Evolutionary conservation across 2,113 vertebrate genomes (phyloP).

Genomic region (Pavo muticus): DNA sequence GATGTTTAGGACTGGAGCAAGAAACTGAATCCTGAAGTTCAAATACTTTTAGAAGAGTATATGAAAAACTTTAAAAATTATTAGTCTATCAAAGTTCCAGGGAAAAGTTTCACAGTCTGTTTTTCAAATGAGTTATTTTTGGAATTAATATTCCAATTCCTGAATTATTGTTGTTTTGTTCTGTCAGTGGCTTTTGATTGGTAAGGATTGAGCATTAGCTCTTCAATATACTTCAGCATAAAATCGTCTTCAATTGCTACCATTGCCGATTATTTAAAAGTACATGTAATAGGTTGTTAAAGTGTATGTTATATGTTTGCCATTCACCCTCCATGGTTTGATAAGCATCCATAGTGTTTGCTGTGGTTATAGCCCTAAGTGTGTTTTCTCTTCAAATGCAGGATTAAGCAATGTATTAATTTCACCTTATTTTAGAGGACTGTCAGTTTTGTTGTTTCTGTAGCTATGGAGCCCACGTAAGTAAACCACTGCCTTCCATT

Average conservation of each 20-base stretch:
- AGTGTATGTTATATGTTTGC: not conserved
- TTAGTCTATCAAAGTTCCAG: not conserved
- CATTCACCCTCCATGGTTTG: not conserved
- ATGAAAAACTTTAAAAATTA: not conserved
- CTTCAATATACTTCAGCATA: not conserved
- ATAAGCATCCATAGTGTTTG: not conserved
- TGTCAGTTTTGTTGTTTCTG: constrained; percentile 81
- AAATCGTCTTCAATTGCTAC: not conserved
- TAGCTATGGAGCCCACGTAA: constrained; percentile 79
- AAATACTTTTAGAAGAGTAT: not conserved
- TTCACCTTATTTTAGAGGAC: constrained; percentile 80
- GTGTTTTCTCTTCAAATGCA: constrained; percentile 28
- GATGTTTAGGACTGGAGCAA: not conserved
- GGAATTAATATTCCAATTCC: not conserved
- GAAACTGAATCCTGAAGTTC: not conserved
- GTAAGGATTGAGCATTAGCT: not conserved
- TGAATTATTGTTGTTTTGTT: not conserved
- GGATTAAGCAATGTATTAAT: constrained; percentile 56
- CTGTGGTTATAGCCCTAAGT: constrained; percentile 31
- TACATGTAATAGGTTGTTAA: fast-evolving
- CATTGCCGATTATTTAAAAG: not conserved
- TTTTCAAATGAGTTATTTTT: not conserved
- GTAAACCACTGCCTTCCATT: constrained; percentile 78
- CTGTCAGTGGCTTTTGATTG: not conserved
- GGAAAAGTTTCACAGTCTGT: not conserved